These are phyloP conservation scores for Listronotus oregonensis DNA, from an alignment of 1,140 invertebrate species.

Conservation along the genomic window DNA sequence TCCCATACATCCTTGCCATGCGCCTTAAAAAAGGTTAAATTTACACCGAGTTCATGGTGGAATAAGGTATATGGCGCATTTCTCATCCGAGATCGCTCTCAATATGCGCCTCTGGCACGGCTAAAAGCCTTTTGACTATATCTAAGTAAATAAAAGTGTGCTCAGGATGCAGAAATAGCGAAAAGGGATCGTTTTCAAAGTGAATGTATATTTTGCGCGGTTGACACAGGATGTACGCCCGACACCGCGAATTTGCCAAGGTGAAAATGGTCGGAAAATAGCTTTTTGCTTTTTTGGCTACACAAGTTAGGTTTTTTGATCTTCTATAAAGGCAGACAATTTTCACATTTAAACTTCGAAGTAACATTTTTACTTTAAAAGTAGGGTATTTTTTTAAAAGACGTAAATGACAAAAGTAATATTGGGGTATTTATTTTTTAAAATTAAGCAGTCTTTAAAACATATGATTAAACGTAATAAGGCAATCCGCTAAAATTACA, in stretches of 20 bases:
- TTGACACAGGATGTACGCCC: slow-evolving; percentile 28
- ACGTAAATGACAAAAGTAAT: no score
- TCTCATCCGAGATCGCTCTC: slow-evolving; percentile 31
- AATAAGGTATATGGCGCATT: slow-evolving; percentile 29
- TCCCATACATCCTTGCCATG: not conserved
- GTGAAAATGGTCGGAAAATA: slow-evolving; percentile 29
- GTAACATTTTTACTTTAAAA: not conserved
- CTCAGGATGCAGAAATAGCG: slow-evolving; percentile 31
- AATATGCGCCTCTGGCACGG: slow-evolving; percentile 27
- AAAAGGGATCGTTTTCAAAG: slow-evolving; percentile 37
- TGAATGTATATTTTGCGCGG: slow-evolving; percentile 32
- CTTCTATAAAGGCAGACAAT: slow-evolving; percentile 1
- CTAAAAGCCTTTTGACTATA: slow-evolving; percentile 39
- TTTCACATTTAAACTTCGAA: not conserved
- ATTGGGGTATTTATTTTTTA: no score
- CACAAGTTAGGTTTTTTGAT: slow-evolving; percentile 16
- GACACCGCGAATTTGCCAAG: slow-evolving; percentile 17
- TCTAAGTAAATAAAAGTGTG: slow-evolving; percentile 37
- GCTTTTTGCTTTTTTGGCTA: slow-evolving; percentile 22
- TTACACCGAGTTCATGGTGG: slow-evolving; percentile 25
- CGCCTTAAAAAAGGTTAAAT: slow-evolving; percentile 10
- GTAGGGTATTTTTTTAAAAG: no score
- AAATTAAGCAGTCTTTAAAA: no score
- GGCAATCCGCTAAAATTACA: no score
- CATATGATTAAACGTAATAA: no score